phyloP scores from a whole-genome alignment of 2,797 vertebrate species.

The Sphenopsis melanotis region DNA sequence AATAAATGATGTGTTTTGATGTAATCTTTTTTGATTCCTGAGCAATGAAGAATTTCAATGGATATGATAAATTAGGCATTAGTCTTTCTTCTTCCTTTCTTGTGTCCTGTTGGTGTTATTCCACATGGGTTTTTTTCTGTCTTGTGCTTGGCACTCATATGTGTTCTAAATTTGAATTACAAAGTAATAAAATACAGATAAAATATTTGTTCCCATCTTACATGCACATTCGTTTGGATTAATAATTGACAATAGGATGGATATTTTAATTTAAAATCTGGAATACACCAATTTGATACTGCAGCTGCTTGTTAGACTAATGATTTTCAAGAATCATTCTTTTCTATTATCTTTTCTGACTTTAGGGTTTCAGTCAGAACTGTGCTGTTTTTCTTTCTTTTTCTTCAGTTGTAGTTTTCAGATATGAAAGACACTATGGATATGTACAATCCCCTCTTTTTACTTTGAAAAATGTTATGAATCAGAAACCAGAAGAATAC shows the following conservation, averaged over 20 bases:
- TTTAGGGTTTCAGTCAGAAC: background rate
- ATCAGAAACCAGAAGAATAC: background rate
- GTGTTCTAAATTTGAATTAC: background rate
- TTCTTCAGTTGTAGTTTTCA: background rate
- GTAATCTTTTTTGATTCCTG: background rate
- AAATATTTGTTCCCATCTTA: background rate
- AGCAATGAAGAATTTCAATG: background rate
- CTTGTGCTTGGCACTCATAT: background rate
- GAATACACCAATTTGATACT: background rate
- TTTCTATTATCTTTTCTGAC: background rate
- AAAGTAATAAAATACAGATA: background rate
- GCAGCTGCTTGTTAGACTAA: background rate
- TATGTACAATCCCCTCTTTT: background rate
- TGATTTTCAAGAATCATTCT: background rate
- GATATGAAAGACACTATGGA: background rate
- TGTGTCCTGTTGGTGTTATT: background rate
- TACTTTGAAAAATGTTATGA: background rate
- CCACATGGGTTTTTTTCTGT: background rate
- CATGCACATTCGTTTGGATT: background rate
- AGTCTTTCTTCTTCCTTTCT: background rate
- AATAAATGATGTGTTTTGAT: background rate
- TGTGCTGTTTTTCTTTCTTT: background rate
- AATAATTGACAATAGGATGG: background rate
- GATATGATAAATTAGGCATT: no score
- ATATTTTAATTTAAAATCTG: background rate